Base-by-base conservation (phyloP, 64 coral and sea anemone genomes). In the Montipora efflorescens region DNA sequence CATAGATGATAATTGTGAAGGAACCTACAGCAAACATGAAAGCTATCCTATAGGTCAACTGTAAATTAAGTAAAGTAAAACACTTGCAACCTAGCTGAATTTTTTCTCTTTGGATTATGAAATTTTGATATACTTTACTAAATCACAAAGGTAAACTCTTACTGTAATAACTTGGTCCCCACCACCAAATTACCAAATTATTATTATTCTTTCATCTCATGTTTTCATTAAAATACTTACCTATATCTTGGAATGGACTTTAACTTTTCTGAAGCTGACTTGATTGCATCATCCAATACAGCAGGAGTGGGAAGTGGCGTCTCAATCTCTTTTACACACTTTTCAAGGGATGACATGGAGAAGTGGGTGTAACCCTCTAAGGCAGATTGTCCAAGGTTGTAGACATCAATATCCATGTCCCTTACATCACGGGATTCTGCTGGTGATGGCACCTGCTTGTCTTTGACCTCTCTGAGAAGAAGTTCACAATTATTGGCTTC, bases 231-330 rank as follows among this genome's bases (percentile, higher is more conserved):
- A 55, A 10, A 7, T 55, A 21, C 46, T 21, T 5, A 87, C 61
- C 61, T 87, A 15, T 87, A 68, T 70, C 61, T 87, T 51, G 77
- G 77, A 20, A 79, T 47, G n/a, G 19, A 18, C 15, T 19, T 79
- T 3, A 51, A 79, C 7, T 12, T 53, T 15, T 53, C 77, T 52
- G 77, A 16, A 7, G 77, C 48, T 8, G 48, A 79, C 13, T 18
- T 7, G 52, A 79, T 20, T 12, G 77, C 77, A 47, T n/a, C 77
- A 20, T 79, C 77, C n/a, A 79, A 48, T 15, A 48, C 77, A 79
- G 49, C 77, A 50, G 77, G 77, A 9, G 47, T 79, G n/a, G 21
- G 9, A 68, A 3, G 20, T 44, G 12, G 4, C 52, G 70, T 52
- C 48, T 7, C 25, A 76, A 90, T 3, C 13, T 15, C 1, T 7